These are phyloP conservation scores for Gavialis gangeticus DNA, from an alignment of 2,113 vertebrate species.

Conservation along the genomic window DNA sequence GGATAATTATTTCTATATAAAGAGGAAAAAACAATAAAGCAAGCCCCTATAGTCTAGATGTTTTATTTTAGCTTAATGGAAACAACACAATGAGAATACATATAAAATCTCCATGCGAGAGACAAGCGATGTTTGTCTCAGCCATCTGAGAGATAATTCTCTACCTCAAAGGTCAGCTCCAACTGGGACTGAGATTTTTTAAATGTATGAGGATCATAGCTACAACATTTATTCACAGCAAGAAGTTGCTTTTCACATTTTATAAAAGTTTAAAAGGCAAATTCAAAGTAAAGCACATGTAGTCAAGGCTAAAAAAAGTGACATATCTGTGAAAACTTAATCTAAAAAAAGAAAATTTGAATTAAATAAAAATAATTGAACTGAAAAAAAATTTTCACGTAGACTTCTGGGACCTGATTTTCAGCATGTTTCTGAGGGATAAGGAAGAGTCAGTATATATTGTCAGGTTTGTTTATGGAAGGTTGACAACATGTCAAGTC, in stretches of 20 bases:
- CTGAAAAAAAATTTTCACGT: not conserved
- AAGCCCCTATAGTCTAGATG: not conserved
- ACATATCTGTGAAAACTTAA: not conserved
- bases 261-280: not conserved
- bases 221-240: not conserved
- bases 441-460: not conserved
- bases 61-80: not conserved
- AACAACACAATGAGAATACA: not conserved
- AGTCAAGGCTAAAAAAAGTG: not conserved
- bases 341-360: not conserved
- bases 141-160: not conserved
- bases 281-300: not conserved
- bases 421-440: not conserved
- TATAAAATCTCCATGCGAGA: not conserved
- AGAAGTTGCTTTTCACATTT: not conserved
- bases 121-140: not conserved
- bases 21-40: conserved; percentile 5
- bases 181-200: not conserved
- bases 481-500: not conserved
- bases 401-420: not conserved
- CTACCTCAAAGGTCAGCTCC: not conserved
- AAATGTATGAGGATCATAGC: not conserved
- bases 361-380: not conserved
- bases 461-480: not conserved
- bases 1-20: conserved; percentile 3